phyloP scores from a whole-genome alignment of 2,888 invertebrate species.

The Megaustenia siamemsis region DNA sequence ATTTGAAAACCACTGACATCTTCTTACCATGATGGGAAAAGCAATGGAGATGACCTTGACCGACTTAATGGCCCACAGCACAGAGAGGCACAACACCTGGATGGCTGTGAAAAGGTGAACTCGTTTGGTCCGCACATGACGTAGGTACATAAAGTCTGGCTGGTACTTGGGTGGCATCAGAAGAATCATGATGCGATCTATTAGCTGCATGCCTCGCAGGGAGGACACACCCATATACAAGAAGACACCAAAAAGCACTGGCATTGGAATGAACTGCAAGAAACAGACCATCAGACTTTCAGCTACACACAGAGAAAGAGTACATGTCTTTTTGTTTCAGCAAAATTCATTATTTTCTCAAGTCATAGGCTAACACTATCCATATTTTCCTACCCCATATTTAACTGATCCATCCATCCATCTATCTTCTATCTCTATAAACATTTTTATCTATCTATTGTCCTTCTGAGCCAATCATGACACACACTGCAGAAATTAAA shows the following conservation, averaged over 20 bases:
- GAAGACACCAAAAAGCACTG: conserved; percentile 97
- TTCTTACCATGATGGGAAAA: conserved; percentile 93
- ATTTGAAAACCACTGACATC: not conserved
- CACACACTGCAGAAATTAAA: too few species aligned
- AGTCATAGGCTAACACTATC: too few species aligned
- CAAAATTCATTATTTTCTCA: too few species aligned
- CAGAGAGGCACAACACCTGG: conserved; percentile 78
- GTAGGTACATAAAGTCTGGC: conserved; percentile 97
- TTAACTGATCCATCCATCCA: too few species aligned
- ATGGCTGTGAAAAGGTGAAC: conserved; percentile 81
- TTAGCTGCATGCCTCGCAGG: conserved; percentile 93
- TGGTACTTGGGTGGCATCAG: conserved; percentile 99
- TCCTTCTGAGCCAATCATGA: too few species aligned
- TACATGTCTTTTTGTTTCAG: too few species aligned
- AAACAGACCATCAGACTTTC: not conserved
- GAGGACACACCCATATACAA: conserved; percentile 98
- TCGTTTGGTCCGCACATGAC: conserved; percentile 95
- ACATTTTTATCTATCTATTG: too few species aligned
- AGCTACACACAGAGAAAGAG: too few species aligned
- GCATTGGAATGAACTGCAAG: conserved; percentile 93
- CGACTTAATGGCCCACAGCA: conserved; percentile 83
- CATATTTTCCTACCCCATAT: too few species aligned
- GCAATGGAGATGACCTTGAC: conserved; percentile 95
- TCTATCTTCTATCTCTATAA: too few species aligned
- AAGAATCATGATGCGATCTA: conserved; percentile 95